Percentiles rank a stretch among this genome's conserved stretches.
Evolutionary conservation across 2,888 invertebrate species (phyloP).

Genomic region (Pocota personata): DNA sequence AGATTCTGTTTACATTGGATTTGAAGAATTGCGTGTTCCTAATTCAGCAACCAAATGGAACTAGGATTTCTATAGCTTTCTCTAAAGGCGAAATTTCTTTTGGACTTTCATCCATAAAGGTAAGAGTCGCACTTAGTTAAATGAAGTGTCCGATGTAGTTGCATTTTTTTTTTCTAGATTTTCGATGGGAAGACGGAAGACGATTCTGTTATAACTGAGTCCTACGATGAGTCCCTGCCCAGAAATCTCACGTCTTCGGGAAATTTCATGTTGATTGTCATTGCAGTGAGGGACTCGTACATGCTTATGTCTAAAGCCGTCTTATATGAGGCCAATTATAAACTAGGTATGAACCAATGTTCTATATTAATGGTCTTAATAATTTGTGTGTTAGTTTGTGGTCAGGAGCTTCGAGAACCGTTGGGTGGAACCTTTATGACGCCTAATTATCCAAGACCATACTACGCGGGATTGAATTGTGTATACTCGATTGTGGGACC

Average conservation of each 20-base stretch:
- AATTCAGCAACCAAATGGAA: constrained; percentile 87
- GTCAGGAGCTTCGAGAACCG: constrained; percentile 84
- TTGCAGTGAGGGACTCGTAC: too few relatives aligned
- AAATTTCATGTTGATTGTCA: constrained; percentile 84
- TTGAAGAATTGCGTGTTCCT: constrained; percentile 89
- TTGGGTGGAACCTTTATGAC: constrained; percentile 87
- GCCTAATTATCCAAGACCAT: constrained; percentile 89
- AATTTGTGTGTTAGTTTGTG: constrained; percentile 84
- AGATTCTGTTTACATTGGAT: constrained; percentile 85
- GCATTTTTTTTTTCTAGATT: constrained; percentile 84
- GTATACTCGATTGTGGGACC: constrained; percentile 87
- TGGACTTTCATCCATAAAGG: background rate
- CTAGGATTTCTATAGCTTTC: constrained; percentile 87
- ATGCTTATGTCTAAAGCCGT: background rate
- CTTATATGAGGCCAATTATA: constrained; percentile 76
- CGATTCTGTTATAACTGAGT: constrained; percentile 87
- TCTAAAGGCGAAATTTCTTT: constrained; percentile 64
- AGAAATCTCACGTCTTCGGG: constrained; percentile 84
- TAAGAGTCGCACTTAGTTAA: background rate
- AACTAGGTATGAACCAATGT: constrained; percentile 76
- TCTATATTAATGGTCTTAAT: background rate
- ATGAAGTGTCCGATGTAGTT: background rate
- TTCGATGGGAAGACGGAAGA: constrained; percentile 87
- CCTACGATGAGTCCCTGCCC: constrained; percentile 87
- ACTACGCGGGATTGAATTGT: constrained; percentile 87